phyloP scores from a whole-genome alignment of 2,888 invertebrate genomes.

The Scaptomyza tumidula region DNA sequence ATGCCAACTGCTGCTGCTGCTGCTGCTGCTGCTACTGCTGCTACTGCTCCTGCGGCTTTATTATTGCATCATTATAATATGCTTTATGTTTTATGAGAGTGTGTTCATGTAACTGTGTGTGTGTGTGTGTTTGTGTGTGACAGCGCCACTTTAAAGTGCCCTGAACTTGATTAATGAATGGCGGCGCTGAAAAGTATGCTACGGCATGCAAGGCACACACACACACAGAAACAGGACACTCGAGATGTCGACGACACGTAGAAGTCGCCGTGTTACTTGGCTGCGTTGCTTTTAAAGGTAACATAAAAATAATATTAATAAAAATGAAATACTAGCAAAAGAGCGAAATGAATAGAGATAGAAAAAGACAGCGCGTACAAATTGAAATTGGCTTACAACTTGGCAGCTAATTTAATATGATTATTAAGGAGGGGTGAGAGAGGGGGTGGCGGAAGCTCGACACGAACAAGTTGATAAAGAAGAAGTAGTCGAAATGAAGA shows the following conservation, averaged over 20 bases:
- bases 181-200: constrained; percentile 72
- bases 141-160: constrained; percentile 73
- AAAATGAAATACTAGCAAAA: constrained; percentile 8
- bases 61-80: constrained; percentile 78
- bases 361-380: constrained; percentile 41
- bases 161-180: constrained; percentile 78
- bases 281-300: constrained; percentile 25
- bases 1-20: constrained; percentile 31
- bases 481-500: not conserved
- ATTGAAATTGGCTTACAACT: constrained; percentile 73
- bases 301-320: constrained; percentile 18
- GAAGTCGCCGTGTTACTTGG: constrained; percentile 12
- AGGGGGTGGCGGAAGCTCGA: not conserved
- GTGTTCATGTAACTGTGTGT: not conserved
- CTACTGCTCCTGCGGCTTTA: constrained; percentile 61
- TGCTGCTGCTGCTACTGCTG: constrained; percentile 21
- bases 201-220: constrained; percentile 50
- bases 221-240: constrained; percentile 41
- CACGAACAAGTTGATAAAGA: not conserved
- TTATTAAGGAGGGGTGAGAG: constrained; percentile 28
- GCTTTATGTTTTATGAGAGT: constrained; percentile 40
- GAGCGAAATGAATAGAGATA: constrained; percentile 5
- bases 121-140: constrained; percentile 13
- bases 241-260: constrained; percentile 70
- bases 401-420: constrained; percentile 77